phyloP scores from a whole-genome alignment of 2,113 vertebrate genomes.

The Forbesichthys agassizii region DNA sequence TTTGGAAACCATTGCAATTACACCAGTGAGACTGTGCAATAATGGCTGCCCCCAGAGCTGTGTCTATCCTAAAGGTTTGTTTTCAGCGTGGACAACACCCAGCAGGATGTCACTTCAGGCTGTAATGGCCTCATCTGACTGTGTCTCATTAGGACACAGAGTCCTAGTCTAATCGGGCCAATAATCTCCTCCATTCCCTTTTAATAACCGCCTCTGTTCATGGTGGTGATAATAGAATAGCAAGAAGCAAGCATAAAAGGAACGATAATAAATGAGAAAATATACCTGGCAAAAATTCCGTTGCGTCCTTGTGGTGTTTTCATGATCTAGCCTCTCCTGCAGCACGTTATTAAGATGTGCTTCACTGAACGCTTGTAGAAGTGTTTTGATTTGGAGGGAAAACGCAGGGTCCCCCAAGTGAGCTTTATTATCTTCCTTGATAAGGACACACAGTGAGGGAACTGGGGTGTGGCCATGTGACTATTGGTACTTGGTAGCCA shows the following conservation, averaged over 20 bases:
- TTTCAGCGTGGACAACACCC: slow-evolving; percentile 50
- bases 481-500: slow-evolving; percentile 6
- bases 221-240: slow-evolving; percentile 38
- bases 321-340: slow-evolving; percentile 15
- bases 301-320: slow-evolving; percentile 23
- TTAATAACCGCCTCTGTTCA: slow-evolving; percentile 31
- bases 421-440: slow-evolving; percentile 50
- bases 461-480: slow-evolving; percentile 20
- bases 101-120: slow-evolving; percentile 38
- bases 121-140: slow-evolving; percentile 47
- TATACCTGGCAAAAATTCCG: slow-evolving; percentile 37
- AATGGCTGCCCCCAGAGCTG: slow-evolving; percentile 54
- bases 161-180: slow-evolving; percentile 58
- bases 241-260: slow-evolving; percentile 39
- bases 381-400: slow-evolving; percentile 33
- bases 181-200: slow-evolving; percentile 53
- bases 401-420: slow-evolving; percentile 18
- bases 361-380: slow-evolving; percentile 14
- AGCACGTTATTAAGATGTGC: slow-evolving; percentile 17
- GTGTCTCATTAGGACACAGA: slow-evolving; percentile 51
- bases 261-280: background rate
- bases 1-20: slow-evolving; percentile 38
- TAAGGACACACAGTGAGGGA: slow-evolving; percentile 36
- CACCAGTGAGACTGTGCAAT: slow-evolving; percentile 42
- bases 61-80: slow-evolving; percentile 36